Conservation (phyloP, 2,888 invertebrate genomes). For the Pristionchus fissidentatus region DNA sequence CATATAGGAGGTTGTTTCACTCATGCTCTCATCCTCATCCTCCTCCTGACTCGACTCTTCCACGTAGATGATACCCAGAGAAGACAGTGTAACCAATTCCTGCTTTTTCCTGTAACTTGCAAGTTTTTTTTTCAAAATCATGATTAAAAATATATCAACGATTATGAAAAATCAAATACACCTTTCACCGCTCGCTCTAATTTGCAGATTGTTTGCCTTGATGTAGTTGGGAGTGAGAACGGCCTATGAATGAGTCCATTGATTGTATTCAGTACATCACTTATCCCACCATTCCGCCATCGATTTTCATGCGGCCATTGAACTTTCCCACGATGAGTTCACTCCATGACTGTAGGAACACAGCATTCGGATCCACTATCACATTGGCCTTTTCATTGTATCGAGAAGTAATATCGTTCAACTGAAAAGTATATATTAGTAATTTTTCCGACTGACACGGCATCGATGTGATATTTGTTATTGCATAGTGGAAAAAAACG, state of each 20-base stretch:
- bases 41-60: constrained; percentile 26
- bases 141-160: background rate
- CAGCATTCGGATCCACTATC: background rate
- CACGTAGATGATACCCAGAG: background rate
- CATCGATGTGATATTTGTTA: background rate
- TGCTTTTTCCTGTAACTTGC: constrained; percentile 10
- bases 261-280: background rate
- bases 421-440: background rate
- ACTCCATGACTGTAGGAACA: background rate
- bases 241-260: background rate
- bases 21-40: constrained; percentile 11
- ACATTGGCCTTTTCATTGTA: background rate
- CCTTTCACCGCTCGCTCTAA: background rate
- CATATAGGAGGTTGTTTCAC: background rate
- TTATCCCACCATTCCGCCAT: background rate
- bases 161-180: background rate
- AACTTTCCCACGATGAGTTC: constrained; percentile 18
- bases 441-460: background rate
- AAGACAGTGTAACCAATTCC: background rate
- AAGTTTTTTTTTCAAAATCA: too few relatives aligned
- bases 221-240: background rate
- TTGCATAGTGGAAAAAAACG: background rate
- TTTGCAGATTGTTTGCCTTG: constrained; percentile 32
- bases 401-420: background rate
- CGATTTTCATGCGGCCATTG: background rate